phyloP scores from a whole-genome alignment of 2,113 vertebrate species.

The Odontesthes bonariensis region DNA sequence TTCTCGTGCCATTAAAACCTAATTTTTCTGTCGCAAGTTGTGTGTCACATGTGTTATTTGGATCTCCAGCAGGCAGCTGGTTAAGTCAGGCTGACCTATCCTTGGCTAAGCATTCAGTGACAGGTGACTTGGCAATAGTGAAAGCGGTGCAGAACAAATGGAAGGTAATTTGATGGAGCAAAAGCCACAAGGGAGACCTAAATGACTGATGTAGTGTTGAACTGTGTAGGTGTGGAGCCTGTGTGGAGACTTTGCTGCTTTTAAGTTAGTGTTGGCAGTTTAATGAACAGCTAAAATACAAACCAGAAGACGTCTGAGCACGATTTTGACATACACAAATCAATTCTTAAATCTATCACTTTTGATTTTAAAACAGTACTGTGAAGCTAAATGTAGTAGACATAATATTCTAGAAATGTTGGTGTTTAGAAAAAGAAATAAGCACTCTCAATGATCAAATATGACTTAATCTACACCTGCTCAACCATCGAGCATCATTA shows the following conservation, averaged over 20 bases:
- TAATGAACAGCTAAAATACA: constrained; percentile 77
- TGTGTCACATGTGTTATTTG: constrained; percentile 45
- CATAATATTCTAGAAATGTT: constrained; percentile 19
- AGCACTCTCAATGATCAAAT: not conserved
- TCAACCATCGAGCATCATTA: constrained; percentile 1
- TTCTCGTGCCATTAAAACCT: constrained; percentile 27
- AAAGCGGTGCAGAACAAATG: constrained; percentile 67
- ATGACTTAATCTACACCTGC: constrained; percentile 21
- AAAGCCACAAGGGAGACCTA: constrained; percentile 64
- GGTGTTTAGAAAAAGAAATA: not conserved
- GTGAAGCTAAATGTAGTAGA: constrained; percentile 23
- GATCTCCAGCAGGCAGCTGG: constrained; percentile 17
- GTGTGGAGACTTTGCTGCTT: constrained; percentile 60
- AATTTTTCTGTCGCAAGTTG: constrained; percentile 7
- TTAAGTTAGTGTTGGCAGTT: constrained; percentile 78
- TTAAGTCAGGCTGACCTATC: constrained; percentile 31
- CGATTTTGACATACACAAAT: constrained; percentile 58
- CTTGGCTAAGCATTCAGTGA: constrained; percentile 30
- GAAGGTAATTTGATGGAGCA: constrained; percentile 59
- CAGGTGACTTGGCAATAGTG: constrained; percentile 53
- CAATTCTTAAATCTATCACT: constrained; percentile 38
- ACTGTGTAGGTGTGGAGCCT: constrained; percentile 67
- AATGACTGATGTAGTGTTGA: constrained; percentile 62
- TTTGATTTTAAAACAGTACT: constrained; percentile 21
- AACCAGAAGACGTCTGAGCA: constrained; percentile 71